Percentiles rank a stretch among this genome's conserved stretches.
phyloP scores from a whole-genome alignment of 2,888 invertebrate species.

The Dryomyza anilis region DNA sequence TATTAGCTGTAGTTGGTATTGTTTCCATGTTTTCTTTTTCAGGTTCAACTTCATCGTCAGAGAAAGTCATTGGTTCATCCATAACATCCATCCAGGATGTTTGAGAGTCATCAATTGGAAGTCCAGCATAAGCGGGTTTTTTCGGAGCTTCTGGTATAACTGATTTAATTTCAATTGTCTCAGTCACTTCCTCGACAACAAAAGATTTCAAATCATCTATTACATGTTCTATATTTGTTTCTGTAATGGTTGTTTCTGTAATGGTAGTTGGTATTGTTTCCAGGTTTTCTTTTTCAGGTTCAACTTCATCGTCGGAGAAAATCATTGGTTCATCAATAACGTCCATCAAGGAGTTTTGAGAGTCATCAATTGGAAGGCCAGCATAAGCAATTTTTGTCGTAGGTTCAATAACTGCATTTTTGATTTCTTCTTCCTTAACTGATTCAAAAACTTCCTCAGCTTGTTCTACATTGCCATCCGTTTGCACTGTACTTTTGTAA shows the following conservation, averaged over 20 bases:
- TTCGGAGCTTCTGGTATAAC: slow-evolving; percentile 34
- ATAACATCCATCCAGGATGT: slow-evolving; percentile 49
- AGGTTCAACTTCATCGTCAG: slow-evolving; percentile 42
- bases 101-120: slow-evolving; percentile 49
- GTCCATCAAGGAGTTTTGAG: slow-evolving; percentile 49
- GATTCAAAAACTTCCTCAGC: slow-evolving; percentile 10
- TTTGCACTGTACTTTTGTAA: background rate
- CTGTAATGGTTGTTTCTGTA: background rate
- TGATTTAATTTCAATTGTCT: background rate
- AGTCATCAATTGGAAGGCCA: slow-evolving; percentile 47
- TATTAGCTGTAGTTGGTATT: too few species aligned
- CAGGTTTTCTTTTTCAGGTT: background rate
- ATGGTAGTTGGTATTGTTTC: slow-evolving; percentile 18
- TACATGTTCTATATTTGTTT: too few species aligned
- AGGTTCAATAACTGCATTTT: background rate
- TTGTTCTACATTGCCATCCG: background rate
- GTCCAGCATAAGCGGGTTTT: slow-evolving; percentile 46
- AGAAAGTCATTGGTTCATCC: slow-evolving; percentile 45
- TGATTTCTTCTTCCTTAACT: slow-evolving; percentile 39
- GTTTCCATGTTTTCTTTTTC: background rate
- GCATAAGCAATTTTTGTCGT: slow-evolving; percentile 40
- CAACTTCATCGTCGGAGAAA: slow-evolving; percentile 48
- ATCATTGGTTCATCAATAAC: slow-evolving; percentile 51
- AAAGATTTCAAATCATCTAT: too few species aligned
- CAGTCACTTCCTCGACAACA: background rate